These are phyloP conservation scores for Seriola aureovittata DNA, from an alignment of 2,113 vertebrate species.

Conservation along the genomic window DNA sequence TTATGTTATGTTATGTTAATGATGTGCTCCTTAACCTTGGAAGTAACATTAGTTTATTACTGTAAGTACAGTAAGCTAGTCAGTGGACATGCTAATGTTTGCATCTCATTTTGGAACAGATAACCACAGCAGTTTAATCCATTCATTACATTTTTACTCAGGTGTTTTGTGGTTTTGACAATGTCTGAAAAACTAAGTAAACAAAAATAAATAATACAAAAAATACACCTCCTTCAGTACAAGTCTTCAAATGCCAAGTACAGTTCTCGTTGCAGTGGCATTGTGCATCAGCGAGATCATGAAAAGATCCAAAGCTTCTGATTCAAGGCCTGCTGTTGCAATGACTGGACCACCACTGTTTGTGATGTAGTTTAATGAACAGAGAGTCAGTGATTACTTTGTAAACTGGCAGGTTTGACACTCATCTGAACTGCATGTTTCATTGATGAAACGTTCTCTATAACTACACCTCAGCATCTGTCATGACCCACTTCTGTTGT, in stretches of 20 bases:
- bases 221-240: too few relatives aligned
- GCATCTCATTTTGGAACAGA: not conserved
- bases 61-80: not conserved
- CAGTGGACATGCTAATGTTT: too few relatives aligned
- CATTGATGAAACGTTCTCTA: slow-evolving; percentile 35
- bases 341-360: not conserved
- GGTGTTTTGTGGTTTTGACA: not conserved
- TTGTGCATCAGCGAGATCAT: not conserved
- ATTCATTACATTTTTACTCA: not conserved
- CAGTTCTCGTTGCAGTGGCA: not conserved
- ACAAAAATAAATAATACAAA: too few relatives aligned
- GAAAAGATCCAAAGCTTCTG: too few relatives aligned
- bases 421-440: slow-evolving; percentile 11
- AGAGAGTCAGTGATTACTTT: not conserved
- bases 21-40: not conserved
- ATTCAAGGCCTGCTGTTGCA: not conserved
- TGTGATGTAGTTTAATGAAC: not conserved
- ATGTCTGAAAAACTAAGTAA: not conserved
- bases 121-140: not conserved
- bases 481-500: slow-evolving; percentile 54
- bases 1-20: not conserved
- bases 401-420: slow-evolving; percentile 31
- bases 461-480: slow-evolving; percentile 35
- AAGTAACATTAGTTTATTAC: not conserved
- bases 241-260: not conserved